These are phyloP conservation scores for Sebastiscus tertius DNA, from an alignment of 2,797 vertebrate genomes.

Conservation along the genomic window DNA sequence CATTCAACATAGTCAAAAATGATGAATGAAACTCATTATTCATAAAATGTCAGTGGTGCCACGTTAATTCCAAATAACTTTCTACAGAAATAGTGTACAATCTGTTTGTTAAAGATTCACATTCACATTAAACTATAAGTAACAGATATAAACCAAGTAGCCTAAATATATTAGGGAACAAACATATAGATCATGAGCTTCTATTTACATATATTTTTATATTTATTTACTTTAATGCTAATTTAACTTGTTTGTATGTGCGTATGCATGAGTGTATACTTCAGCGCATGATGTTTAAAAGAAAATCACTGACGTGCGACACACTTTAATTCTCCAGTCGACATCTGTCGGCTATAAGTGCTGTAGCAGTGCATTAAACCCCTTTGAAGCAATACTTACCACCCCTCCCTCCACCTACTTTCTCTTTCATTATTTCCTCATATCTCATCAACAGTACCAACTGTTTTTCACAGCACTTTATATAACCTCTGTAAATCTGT, in stretches of 20 bases:
- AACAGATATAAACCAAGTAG: not conserved
- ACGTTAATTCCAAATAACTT: not conserved
- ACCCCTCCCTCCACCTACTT: not conserved
- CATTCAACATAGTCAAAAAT: not conserved
- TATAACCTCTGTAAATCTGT: conserved; percentile 14
- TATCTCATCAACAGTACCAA: conserved; percentile 14
- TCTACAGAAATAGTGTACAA: not conserved
- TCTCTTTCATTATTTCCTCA: conserved; percentile 4
- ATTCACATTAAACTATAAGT: not conserved
- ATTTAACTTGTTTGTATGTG: not conserved
- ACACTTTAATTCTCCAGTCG: conserved; percentile 38
- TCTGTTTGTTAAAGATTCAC: not conserved
- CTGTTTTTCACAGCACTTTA: conserved; percentile 1
- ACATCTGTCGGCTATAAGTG: conserved; percentile 65
- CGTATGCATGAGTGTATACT: not conserved
- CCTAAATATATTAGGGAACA: not conserved
- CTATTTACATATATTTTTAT: not conserved
- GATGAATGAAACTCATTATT: not conserved
- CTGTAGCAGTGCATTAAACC: conserved; percentile 42
- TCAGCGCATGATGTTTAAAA: conserved; percentile 11
- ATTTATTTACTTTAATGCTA: not conserved
- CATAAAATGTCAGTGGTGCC: not conserved
- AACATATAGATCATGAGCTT: not conserved
- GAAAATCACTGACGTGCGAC: conserved; percentile 9
- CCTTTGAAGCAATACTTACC: conserved; percentile 41